phyloP scores from a whole-genome alignment of 2,888 invertebrate species.

The Scaptomyza reducta region DNA sequence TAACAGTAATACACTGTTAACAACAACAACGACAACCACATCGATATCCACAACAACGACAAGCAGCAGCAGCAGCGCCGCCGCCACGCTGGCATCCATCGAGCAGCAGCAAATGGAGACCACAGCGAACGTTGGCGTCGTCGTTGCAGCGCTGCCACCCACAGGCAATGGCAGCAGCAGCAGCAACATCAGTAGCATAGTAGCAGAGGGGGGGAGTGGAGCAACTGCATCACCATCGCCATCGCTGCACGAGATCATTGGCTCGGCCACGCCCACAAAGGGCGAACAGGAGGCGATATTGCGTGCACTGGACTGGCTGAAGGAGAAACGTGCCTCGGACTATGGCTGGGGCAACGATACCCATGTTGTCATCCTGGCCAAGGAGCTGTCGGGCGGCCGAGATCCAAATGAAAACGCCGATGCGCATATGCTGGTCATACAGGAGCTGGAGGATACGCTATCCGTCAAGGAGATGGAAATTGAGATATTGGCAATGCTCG shows the following conservation, averaged over 20 bases:
- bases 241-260: slow-evolving; percentile 82
- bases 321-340: slow-evolving; percentile 89
- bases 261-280: slow-evolving; percentile 84
- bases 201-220: slow-evolving; percentile 7
- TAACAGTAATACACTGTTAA: slow-evolving; percentile 14
- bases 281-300: slow-evolving; percentile 83
- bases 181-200: not conserved
- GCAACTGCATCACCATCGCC: slow-evolving; percentile 15
- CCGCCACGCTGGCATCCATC: slow-evolving; percentile 32
- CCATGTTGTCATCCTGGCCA: slow-evolving; percentile 91
- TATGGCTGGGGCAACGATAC: slow-evolving; percentile 95
- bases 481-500: slow-evolving; percentile 92
- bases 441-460: slow-evolving; percentile 85
- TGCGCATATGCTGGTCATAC: slow-evolving; percentile 83
- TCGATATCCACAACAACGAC: slow-evolving; percentile 16
- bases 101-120: slow-evolving; percentile 37
- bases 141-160: slow-evolving; percentile 35
- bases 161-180: slow-evolving; percentile 16
- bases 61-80: slow-evolving; percentile 35
- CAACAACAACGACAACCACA: slow-evolving; percentile 23
- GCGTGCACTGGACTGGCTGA: slow-evolving; percentile 89
- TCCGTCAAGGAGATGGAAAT: slow-evolving; percentile 95
- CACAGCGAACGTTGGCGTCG: slow-evolving; percentile 15
- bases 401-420: slow-evolving; percentile 83
- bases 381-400: slow-evolving; percentile 86